Conservation (phyloP, 2,888 invertebrate species). For the Cheilosia scutellata region DNA sequence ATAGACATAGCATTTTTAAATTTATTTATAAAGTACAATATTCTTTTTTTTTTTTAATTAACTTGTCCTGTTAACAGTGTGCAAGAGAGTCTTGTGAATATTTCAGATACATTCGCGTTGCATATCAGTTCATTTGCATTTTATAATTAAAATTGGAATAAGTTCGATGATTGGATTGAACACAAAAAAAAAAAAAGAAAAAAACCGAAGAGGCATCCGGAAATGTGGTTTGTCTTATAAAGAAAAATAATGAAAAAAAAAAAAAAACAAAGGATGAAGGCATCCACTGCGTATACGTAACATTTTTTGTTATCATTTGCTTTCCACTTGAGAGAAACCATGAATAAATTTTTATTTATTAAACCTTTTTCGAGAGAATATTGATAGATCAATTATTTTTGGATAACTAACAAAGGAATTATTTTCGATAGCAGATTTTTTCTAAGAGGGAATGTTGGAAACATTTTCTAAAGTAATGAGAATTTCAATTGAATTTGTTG, state of each 20-base stretch:
- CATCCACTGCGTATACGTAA: conserved; percentile 34
- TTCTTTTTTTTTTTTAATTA: not conserved
- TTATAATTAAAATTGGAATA: conserved; percentile 65
- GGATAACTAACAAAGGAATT: conserved; percentile 5
- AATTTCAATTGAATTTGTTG: not conserved
- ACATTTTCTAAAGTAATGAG: not conserved
- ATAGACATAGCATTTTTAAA: too few relatives aligned
- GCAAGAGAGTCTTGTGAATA: not conserved
- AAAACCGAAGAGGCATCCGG: not conserved
- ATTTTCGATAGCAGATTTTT: not conserved
- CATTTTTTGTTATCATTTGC: not conserved
- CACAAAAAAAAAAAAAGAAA: not conserved
- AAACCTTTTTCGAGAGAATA: conserved; percentile 13
- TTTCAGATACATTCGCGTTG: conserved; percentile 4
- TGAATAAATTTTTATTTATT: not conserved
- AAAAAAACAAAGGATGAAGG: not conserved
- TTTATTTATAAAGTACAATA: too few relatives aligned
- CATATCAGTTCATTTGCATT: conserved; percentile 57
- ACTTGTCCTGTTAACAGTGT: not conserved
- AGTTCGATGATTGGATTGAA: conserved; percentile 20
- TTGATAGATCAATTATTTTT: conserved; percentile 41
- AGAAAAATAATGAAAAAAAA: not conserved
- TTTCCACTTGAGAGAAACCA: not conserved
- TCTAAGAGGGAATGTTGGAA: not conserved
- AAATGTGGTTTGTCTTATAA: not conserved